Conservation (phyloP, 2,797 vertebrate genomes). For the Argentina silus region DNA sequence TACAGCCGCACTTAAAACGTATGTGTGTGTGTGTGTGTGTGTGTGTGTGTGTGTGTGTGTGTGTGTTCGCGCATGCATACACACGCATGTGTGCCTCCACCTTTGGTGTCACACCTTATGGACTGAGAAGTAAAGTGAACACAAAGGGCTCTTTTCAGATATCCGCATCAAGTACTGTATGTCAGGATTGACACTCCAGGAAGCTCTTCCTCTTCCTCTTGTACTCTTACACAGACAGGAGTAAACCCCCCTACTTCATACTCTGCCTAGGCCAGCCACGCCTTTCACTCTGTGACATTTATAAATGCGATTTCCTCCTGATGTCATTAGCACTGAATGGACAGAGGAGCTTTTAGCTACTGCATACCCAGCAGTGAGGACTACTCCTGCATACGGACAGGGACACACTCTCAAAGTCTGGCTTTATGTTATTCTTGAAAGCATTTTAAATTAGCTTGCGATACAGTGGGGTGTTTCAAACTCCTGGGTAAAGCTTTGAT, state of each 20-base stretch:
- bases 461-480: not conserved
- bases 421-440: not conserved
- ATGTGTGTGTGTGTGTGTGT: slow-evolving; percentile 6
- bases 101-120: not conserved
- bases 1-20: no score
- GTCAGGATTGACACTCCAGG: slow-evolving; percentile 35
- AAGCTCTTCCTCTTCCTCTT: slow-evolving; percentile 33
- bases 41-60: not conserved
- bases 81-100: no score
- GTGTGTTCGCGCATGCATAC: not conserved
- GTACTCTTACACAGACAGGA: slow-evolving; percentile 26
- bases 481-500: not conserved
- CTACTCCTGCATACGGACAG: slow-evolving; percentile 48
- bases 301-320: slow-evolving; percentile 60
- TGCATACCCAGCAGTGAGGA: slow-evolving; percentile 63
- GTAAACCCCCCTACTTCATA: slow-evolving; percentile 30
- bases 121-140: not conserved
- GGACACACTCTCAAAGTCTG: not conserved
- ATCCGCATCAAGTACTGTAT: slow-evolving; percentile 29
- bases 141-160: not conserved
- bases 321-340: slow-evolving; percentile 73
- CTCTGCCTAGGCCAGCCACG: not conserved
- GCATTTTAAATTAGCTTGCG: not conserved
- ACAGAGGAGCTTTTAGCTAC: slow-evolving; percentile 50
- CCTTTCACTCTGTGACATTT: slow-evolving; percentile 34